Evolutionary conservation across 2,888 invertebrate genomes (phyloP).

Genomic region (Cremastobaeus sp.): DNA sequence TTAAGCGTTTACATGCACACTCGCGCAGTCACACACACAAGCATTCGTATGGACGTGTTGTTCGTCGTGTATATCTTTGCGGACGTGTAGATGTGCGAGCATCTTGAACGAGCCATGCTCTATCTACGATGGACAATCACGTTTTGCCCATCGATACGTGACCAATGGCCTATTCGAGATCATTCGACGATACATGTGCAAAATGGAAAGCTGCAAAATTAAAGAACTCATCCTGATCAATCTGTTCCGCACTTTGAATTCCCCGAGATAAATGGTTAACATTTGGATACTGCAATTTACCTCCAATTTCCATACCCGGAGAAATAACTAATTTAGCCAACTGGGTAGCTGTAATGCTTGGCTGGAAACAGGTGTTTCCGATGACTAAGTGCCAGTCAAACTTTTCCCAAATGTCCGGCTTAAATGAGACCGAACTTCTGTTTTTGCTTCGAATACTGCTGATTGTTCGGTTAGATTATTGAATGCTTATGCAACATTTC

Average conservation of each 20-base stretch:
- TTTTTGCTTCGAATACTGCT: too few species aligned
- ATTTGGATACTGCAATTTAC: neutral
- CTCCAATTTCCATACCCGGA: neutral
- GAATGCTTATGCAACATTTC: too few species aligned
- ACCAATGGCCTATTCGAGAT: constrained; percentile 13
- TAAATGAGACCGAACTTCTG: too few species aligned
- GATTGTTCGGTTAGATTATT: too few species aligned
- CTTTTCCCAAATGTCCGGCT: too few species aligned
- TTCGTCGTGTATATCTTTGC: neutral
- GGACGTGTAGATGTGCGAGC: neutral
- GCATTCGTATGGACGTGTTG: neutral
- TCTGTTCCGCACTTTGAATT: neutral
- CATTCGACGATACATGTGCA: neutral
- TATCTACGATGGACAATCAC: constrained; percentile 21
- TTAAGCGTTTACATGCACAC: neutral
- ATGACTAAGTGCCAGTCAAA: neutral
- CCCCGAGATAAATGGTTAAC: neutral
- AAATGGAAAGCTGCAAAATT: neutral
- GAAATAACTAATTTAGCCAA: neutral
- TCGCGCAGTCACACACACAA: neutral
- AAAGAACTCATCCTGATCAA: neutral
- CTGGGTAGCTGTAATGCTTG: neutral
- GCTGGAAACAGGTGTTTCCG: neutral
- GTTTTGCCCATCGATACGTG: constrained; percentile 12
- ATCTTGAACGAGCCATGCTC: constrained; percentile 12